These are phyloP conservation scores for Notothenia rossii DNA, from an alignment of 2,113 vertebrate species.

Conservation along the genomic window DNA sequence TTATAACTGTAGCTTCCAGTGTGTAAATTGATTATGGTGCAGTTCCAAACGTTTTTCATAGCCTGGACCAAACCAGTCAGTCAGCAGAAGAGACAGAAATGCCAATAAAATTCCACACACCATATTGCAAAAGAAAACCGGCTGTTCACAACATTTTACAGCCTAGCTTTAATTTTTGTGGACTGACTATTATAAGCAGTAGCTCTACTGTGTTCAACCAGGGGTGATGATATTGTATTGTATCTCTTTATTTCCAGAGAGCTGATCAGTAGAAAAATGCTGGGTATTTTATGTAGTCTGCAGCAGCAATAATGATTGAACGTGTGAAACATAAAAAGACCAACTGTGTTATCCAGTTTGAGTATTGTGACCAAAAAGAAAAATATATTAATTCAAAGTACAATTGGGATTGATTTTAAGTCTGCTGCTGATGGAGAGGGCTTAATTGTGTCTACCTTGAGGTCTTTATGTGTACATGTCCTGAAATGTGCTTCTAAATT, in stretches of 20 bases:
- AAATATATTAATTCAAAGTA: conserved; percentile 6
- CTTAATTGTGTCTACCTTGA: conserved; percentile 15
- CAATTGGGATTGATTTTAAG: conserved; percentile 18
- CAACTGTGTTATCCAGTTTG: conserved; percentile 23
- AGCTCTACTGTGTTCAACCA: not conserved
- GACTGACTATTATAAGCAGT: not conserved
- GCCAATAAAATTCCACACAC: conserved; percentile 3
- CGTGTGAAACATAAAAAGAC: not conserved
- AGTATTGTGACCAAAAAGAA: not conserved
- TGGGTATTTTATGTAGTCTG: too few species aligned
- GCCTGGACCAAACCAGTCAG: not conserved
- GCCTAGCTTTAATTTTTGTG: not conserved
- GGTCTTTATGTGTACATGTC: conserved; percentile 7
- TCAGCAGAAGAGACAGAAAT: conserved; percentile 9
- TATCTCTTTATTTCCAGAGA: not conserved
- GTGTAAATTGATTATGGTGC: conserved; percentile 27
- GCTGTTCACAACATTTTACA: not conserved
- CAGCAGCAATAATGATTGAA: not conserved
- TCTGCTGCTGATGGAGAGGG: conserved; percentile 24
- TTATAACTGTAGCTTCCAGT: not conserved
- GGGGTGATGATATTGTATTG: not conserved
- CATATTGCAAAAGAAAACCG: not conserved
- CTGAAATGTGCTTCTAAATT: conserved; percentile 24
- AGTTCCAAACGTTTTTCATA: not conserved
- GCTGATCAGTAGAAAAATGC: not conserved